These are phyloP conservation scores for Microctonus hyperodae DNA, from an alignment of 2,888 invertebrate species.

Conservation along the genomic window DNA sequence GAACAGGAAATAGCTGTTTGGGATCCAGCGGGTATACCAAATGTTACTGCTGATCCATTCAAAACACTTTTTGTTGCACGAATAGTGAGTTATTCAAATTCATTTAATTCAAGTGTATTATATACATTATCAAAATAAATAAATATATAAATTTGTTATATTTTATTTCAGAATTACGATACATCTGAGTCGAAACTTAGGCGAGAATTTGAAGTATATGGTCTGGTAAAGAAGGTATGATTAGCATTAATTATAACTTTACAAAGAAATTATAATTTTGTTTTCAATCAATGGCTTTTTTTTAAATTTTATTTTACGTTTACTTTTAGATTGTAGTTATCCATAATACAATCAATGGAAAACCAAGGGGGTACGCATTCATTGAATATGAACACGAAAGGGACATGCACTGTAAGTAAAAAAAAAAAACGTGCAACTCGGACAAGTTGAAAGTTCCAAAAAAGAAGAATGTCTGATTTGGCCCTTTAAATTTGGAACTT, in stretches of 20 bases:
- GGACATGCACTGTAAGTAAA: conserved; percentile 98
- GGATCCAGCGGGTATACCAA: conserved; percentile 85
- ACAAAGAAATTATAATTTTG: neutral
- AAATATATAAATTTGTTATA: conserved; percentile 3
- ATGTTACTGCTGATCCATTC: conserved; percentile 91
- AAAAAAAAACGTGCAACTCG: conserved; percentile 33
- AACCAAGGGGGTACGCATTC: conserved; percentile 98
- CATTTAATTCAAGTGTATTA: conserved; percentile 4
- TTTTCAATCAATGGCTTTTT: neutral
- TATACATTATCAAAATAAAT: neutral
- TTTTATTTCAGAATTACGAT: conserved; percentile 88
- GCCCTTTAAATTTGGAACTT: conserved; percentile 48
- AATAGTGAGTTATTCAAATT: conserved; percentile 74
- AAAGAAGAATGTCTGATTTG: conserved; percentile 26
- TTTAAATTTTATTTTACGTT: conserved; percentile 39
- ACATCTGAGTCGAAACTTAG: conserved; percentile 97
- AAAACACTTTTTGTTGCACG: conserved; percentile 97
- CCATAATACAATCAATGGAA: conserved; percentile 84
- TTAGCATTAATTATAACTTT: neutral
- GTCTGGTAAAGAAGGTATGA: conserved; percentile 92
- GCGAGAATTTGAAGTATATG: conserved; percentile 98
- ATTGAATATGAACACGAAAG: conserved; percentile 99
- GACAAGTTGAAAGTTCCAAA: conserved; percentile 30
- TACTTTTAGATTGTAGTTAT: conserved; percentile 83
- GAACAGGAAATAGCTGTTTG: conserved; percentile 98